phyloP scores from a whole-genome alignment of 1,140 invertebrate genomes.

The Wasmannia auropunctata region DNA sequence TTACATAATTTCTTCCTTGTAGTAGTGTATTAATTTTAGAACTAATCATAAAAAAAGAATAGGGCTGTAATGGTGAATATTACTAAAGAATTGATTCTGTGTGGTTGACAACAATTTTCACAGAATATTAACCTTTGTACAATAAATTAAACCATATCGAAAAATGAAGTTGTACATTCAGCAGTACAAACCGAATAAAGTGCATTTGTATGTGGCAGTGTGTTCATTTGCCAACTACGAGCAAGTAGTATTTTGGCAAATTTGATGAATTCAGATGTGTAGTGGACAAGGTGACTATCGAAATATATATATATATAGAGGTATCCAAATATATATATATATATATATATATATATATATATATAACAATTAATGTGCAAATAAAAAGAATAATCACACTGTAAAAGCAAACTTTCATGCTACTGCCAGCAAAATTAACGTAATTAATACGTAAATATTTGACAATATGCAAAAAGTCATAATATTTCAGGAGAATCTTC shows the following conservation, averaged over 20 bases:
- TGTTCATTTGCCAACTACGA: background rate
- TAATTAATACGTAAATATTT: slow-evolving; percentile 60
- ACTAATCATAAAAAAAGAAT: background rate
- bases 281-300: slow-evolving; percentile 11
- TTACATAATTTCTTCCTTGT: slow-evolving; percentile 6
- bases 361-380: slow-evolving; percentile 54
- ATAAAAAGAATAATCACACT: slow-evolving; percentile 74
- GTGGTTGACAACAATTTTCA: background rate
- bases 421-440: slow-evolving; percentile 76
- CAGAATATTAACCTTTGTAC: background rate
- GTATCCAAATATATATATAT: background rate
- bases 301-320: background rate
- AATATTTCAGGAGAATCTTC: slow-evolving; percentile 73
- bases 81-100: background rate
- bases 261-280: slow-evolving; percentile 23
- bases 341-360: background rate
- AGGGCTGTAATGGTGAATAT: slow-evolving; percentile 1
- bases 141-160: background rate
- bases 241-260: background rate
- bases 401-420: slow-evolving; percentile 79
- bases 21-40: background rate
- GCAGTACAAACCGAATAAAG: background rate
- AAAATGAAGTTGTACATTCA: slow-evolving; percentile 5
- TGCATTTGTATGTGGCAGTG: slow-evolving; percentile 13
- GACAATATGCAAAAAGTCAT: slow-evolving; percentile 68